These are phyloP conservation scores for Erythrolamprus reginae DNA, from an alignment of 2,113 vertebrate species.

Conservation along the genomic window DNA sequence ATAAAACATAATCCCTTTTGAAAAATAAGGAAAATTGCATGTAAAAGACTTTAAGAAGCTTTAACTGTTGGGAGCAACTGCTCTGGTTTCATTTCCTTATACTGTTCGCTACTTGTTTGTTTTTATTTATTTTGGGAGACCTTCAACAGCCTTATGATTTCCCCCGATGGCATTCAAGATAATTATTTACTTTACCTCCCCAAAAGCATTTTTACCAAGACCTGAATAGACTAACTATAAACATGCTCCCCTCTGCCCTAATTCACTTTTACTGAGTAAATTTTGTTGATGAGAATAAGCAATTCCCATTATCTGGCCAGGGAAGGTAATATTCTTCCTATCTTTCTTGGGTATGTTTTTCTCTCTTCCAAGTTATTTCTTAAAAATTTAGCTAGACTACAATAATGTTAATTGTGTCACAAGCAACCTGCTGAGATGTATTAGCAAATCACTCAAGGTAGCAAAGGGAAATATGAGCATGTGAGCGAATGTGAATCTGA, in stretches of 20 bases:
- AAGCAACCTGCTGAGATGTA: neutral
- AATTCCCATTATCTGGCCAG: neutral
- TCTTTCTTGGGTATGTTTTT: neutral
- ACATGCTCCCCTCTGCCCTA: neutral
- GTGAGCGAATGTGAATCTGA: neutral
- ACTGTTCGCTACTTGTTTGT: neutral
- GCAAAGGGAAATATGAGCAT: neutral
- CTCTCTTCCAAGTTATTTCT: neutral
- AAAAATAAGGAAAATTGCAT: neutral
- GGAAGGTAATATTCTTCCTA: neutral
- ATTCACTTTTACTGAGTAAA: neutral
- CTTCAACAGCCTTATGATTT: neutral
- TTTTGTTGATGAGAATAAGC: neutral
- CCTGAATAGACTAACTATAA: neutral
- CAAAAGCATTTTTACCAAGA: neutral
- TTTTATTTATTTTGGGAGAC: neutral
- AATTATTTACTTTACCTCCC: neutral
- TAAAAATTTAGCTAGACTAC: neutral
- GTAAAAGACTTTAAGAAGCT: neutral
- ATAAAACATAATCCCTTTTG: neutral
- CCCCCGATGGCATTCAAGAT: neutral
- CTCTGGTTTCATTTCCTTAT: neutral
- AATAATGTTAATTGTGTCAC: neutral
- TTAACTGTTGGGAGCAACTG: neutral
- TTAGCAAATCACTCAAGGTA: neutral